Base-by-base conservation (phyloP, 2,797 vertebrate species). In the Phylloscopus collybita region DNA sequence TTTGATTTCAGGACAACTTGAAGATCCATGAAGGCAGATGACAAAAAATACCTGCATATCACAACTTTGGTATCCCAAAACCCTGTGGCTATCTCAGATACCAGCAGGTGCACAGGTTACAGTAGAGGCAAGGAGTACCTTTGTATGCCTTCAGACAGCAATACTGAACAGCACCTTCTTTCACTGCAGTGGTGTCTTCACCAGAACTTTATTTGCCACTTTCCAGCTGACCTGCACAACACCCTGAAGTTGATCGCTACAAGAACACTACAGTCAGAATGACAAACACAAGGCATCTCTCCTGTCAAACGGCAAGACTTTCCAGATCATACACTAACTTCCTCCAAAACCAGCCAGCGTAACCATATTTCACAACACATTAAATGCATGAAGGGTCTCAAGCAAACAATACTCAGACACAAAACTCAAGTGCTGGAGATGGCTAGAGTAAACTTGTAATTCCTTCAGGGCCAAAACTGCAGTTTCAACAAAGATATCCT, bases 41-140 rank as follows among this genome's bases (percentile, higher is more conserved):
- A 78, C 27, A 89, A 88, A 87, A 70, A 82, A 51, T 15, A 62
- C 17, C 30, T 54, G 30, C 14, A 8, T 22, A 62, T 16, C 57
- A 85, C n/a, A 83, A 1, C 25, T 51, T 5, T 17, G 50, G 20
- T 59, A 40, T 4, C 45, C 27, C 4, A 2, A 80, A 76, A 60
- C 14, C 29, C 38, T 34, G 10, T 4, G 10, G 13, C 47, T 21
- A 62, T 11, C 29, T 61, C 49, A 82, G 25, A 73, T 25, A 86
- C 18, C 47, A 86, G 11, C 10, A 73, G 40, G 44, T 0, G 2
- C 47, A 34, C 11, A 29, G 0, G 0, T 27, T 50, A 64, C 30
- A 83, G 50, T 9, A 91, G 25, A 80, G 36, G n/a, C 30, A 80
- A 67, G 40, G 45, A 62, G 50, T 26, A 73, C 5, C 13, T 76